phyloP scores from a whole-genome alignment of 2,113 vertebrate genomes.

The Dipodomys merriami region DNA sequence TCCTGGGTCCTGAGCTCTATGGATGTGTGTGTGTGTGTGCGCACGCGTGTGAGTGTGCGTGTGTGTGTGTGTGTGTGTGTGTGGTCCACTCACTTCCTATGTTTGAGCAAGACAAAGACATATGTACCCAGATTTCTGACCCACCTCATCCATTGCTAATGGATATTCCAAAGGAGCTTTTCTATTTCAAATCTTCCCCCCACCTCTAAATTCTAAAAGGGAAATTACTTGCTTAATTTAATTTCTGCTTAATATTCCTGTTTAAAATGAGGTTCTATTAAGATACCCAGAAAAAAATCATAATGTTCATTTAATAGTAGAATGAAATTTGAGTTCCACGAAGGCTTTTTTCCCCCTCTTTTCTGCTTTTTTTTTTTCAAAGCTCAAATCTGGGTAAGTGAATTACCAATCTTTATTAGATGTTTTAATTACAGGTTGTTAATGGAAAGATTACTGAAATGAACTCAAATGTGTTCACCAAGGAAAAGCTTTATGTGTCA shows the following conservation, averaged over 20 bases:
- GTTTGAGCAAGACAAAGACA: neutral
- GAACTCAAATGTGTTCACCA: conserved; percentile 78
- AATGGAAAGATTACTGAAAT: conserved; percentile 87
- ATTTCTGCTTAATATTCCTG: conserved; percentile 87
- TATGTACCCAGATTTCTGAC: conserved; percentile 19
- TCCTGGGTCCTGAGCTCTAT: neutral
- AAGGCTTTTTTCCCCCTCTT: conserved; percentile 63
- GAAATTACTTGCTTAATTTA: conserved; percentile 87
- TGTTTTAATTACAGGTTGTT: conserved; percentile 87
- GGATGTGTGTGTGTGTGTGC: neutral
- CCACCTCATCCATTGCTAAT: conserved; percentile 66
- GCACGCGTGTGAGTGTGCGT: too few relatives aligned
- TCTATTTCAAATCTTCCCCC: conserved; percentile 48
- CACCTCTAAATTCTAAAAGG: conserved; percentile 59
- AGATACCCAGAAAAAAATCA: conserved; percentile 83
- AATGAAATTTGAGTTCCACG: conserved; percentile 81
- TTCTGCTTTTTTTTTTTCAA: conserved; percentile 14
- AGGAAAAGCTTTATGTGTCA: conserved; percentile 75
- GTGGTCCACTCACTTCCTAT: neutral
- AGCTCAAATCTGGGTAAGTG: conserved; percentile 77
- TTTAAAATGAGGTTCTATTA: conserved; percentile 85
- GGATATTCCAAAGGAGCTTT: conserved; percentile 77
- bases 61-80: too few relatives aligned
- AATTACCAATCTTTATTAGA: conserved; percentile 86
- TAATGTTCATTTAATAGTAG: conserved; percentile 85